Evolutionary conservation across 2,888 invertebrate genomes (phyloP), one percentile per base, ranked within the genome.

Genomic region (Erebia epiphron): DNA sequence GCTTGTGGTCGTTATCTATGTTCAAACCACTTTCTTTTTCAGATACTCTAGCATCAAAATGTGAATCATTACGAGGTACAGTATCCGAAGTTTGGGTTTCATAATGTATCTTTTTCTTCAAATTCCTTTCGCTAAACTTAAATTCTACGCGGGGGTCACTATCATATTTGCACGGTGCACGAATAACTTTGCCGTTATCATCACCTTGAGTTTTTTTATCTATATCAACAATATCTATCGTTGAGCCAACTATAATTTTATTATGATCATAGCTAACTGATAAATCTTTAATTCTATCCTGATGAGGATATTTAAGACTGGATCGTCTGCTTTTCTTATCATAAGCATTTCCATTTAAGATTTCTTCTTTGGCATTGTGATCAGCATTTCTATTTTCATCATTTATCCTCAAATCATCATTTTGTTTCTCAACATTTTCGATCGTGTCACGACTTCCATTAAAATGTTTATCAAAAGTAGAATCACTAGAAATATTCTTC

Each of bases 71-170:
- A 50, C 8, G 8, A 50, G 26, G 21, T 9, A 60, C n/a, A 41
- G 50, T 50, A 11, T 61, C 35, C 8, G 14, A 57, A 7, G 35
- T 26, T 60, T 41, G 18, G 3, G 35, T 60, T 67, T 61, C 18
- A 41, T 52, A 52, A 41, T 41, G 18, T 5, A 41, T 67, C 10
- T 67, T 67, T 18, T 50, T 67, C 60, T 67, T 67, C 8, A 60
- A 16, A 67, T 58, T 58, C 4, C 35, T 67, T 58, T 67, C 67
- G 46, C 9, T 57, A 0, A 26, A 10, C 58, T 67, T 60, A 50
- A 11, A 26, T 11, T 58, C 61, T n/a, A 41, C n/a, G 26, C 43
- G 56, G 1, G 56, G 18, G 8, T 66, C 60, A 52, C 67, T 60
- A 16, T 58, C 58, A 11, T 49, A 10, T 58, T 58, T 26, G 4